Percentiles rank a stretch among this genome's conserved stretches.
phyloP scores from a whole-genome alignment of 2,113 vertebrate genomes.

The Cephalopterus ornatus region DNA sequence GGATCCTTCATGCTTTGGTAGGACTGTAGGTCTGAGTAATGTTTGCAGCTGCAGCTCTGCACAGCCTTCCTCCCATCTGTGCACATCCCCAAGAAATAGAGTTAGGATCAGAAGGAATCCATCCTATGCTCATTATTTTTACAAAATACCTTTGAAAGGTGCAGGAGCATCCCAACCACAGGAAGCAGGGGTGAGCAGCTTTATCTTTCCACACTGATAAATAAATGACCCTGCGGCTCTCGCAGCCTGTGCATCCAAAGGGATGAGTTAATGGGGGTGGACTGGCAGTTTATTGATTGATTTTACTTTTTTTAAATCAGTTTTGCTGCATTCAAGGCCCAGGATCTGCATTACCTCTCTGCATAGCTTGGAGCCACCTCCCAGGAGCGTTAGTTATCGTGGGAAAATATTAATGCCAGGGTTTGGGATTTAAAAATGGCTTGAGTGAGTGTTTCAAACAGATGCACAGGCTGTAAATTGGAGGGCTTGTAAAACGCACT shows the following conservation, averaged over 20 bases:
- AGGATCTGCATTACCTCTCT: neutral
- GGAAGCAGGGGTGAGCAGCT: fast-evolving
- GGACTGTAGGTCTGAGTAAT: neutral
- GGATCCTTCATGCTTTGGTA: neutral
- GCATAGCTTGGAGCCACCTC: neutral
- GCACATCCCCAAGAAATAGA: fast-evolving
- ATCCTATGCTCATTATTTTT: neutral
- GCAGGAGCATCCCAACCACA: neutral
- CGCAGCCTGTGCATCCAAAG: neutral
- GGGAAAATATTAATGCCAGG: neutral
- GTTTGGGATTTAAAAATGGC: neutral
- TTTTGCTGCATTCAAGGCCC: neutral
- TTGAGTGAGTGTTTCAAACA: neutral
- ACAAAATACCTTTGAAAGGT: neutral
- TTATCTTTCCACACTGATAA: neutral
- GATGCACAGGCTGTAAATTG: neutral
- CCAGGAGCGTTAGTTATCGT: fast-evolving
- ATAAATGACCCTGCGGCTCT: fast-evolving
- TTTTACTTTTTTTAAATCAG: neutral
- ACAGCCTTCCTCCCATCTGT: neutral
- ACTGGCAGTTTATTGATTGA: neutral
- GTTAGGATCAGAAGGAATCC: neutral
- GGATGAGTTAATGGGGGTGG: neutral
- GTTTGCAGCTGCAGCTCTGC: neutral
- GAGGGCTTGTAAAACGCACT: neutral